phyloP scores from a whole-genome alignment of 2,888 invertebrate genomes.

The Carpatolechia fugitivella region DNA sequence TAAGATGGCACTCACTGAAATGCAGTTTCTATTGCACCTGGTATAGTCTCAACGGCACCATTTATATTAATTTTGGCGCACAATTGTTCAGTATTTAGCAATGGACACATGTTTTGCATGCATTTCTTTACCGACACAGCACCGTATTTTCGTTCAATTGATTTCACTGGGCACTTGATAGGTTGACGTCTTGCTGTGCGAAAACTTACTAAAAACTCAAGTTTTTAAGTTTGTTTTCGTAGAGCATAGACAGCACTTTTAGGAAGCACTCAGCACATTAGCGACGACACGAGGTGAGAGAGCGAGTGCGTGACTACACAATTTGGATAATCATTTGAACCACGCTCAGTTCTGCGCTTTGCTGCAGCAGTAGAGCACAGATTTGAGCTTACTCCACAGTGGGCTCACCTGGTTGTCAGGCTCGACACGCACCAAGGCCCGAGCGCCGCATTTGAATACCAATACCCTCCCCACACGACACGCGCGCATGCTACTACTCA shows the following conservation, averaged over 20 bases:
- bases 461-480: constrained; percentile 81
- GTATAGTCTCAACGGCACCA: constrained; percentile 78
- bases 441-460: constrained; percentile 86
- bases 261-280: constrained; percentile 75
- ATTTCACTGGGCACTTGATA: constrained; percentile 76
- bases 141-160: constrained; percentile 74
- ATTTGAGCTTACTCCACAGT: constrained; percentile 21
- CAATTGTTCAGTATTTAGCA: constrained; percentile 79
- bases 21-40: constrained; percentile 77
- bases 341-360: constrained; percentile 14
- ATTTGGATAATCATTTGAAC: constrained; percentile 29
- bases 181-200: constrained; percentile 58
- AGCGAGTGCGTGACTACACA: constrained; percentile 68
- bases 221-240: constrained; percentile 38
- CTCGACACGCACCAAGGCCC: constrained; percentile 68
- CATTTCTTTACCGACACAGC: constrained; percentile 75
- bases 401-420: constrained; percentile 27
- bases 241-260: constrained; percentile 63
- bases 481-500: constrained; percentile 78
- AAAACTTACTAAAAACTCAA: constrained; percentile 29
- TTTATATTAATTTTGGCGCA: constrained; percentile 78
- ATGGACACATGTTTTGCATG: constrained; percentile 79
- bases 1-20: constrained; percentile 80
- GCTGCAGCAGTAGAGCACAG: not conserved
- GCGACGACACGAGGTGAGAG: constrained; percentile 78